Evolutionary conservation across 2,888 invertebrate genomes (phyloP).

Genomic region (Galerucella nymphaeae): DNA sequence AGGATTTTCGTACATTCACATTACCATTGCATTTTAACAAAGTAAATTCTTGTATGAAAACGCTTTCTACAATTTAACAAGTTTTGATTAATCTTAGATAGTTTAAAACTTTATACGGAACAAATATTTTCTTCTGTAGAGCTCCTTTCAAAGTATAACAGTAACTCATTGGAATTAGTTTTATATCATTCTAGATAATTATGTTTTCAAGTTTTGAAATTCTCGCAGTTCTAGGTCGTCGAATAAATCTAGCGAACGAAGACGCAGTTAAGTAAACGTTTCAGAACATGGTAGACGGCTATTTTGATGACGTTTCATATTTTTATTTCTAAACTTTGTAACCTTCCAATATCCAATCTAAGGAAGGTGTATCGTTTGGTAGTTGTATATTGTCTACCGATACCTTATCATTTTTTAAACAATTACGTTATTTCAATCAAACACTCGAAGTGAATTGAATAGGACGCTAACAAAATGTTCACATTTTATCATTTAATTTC

Average conservation of each 20-base stretch:
- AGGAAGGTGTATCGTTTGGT: slow-evolving; percentile 2
- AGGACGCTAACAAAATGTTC: not conserved
- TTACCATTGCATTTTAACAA: not conserved
- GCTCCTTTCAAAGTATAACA: slow-evolving; percentile 12
- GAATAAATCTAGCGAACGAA: too few relatives aligned
- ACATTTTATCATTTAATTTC: too few relatives aligned
- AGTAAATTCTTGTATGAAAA: slow-evolving; percentile 15
- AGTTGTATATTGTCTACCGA: not conserved
- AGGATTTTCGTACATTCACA: not conserved
- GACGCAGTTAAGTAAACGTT: too few relatives aligned
- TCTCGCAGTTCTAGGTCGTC: too few relatives aligned
- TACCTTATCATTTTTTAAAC: not conserved
- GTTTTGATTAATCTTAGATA: not conserved
- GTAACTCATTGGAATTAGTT: too few relatives aligned
- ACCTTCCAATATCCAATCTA: too few relatives aligned
- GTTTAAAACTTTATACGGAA: not conserved
- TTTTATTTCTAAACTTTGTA: too few relatives aligned
- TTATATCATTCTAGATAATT: too few relatives aligned
- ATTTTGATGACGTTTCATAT: too few relatives aligned
- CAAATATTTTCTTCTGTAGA: not conserved
- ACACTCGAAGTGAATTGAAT: not conserved
- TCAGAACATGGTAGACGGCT: too few relatives aligned
- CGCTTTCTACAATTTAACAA: not conserved
- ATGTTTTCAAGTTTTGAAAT: too few relatives aligned
- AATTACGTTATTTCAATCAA: not conserved